Evolutionary conservation across 2,113 vertebrate genomes (phyloP).

Genomic region (Cacatua alba): DNA sequence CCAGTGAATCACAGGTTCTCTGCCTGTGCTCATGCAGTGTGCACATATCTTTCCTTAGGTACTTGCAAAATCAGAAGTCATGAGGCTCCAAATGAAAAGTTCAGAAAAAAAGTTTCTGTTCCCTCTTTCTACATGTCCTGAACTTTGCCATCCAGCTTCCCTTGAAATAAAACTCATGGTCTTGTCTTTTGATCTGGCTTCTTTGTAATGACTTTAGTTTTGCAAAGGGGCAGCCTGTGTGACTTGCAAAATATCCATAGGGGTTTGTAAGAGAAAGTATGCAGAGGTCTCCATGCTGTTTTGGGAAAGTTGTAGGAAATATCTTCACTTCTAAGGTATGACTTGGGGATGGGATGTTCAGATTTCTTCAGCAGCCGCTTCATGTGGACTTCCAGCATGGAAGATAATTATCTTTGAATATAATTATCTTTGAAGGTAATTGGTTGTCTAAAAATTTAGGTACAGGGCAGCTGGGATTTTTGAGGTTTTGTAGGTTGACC

Average conservation of each 20-base stretch:
- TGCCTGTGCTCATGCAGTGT: neutral
- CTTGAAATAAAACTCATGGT: conserved; percentile 41
- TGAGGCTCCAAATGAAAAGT: conserved; percentile 74
- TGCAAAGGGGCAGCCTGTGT: neutral
- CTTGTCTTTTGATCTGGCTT: neutral
- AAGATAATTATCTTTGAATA: neutral
- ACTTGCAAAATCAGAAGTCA: conserved; percentile 83
- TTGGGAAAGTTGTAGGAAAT: neutral
- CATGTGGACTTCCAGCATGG: neutral
- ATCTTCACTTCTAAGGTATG: rapidly evolving
- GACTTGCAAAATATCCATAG: neutral
- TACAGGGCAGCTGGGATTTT: neutral
- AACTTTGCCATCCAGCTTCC: conserved; percentile 64
- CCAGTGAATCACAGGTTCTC: conserved; percentile 77
- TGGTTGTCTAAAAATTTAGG: neutral
- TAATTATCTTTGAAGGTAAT: neutral
- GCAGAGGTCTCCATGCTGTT: rapidly evolving
- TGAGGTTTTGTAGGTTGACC: neutral
- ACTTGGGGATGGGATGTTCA: rapidly evolving
- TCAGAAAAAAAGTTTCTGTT: conserved; percentile 78
- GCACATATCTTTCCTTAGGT: conserved; percentile 68
- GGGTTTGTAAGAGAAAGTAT: neutral
- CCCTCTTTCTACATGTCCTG: conserved; percentile 74
- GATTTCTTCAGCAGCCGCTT: neutral
- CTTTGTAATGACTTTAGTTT: neutral